A percentile compares a stretch with the other conserved stretches of the same genome.
phyloP scores from a whole-genome alignment of 2,888 invertebrate genomes.

The Clostera curtula region DNA sequence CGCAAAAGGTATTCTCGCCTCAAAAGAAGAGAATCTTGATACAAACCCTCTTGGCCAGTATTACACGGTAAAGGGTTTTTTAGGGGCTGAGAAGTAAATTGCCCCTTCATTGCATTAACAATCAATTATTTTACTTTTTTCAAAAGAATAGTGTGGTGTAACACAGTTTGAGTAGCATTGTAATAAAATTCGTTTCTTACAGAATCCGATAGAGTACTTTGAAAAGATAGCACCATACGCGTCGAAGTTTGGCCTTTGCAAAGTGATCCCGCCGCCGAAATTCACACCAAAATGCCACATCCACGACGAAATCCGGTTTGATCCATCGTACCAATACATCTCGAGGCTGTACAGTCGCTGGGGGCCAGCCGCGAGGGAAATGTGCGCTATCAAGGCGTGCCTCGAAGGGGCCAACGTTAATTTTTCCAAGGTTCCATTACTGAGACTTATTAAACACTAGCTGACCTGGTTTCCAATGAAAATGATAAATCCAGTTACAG shows the following conservation, averaged over 20 bases:
- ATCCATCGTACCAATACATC: constrained; percentile 92
- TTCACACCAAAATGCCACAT: constrained; percentile 87
- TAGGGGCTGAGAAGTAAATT: too few relatives aligned
- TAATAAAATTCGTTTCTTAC: constrained; percentile 19
- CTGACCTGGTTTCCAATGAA: too few relatives aligned
- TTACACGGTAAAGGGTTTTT: too few relatives aligned
- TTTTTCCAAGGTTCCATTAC: constrained; percentile 85
- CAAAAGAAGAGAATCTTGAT: too few relatives aligned
- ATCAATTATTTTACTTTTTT: too few relatives aligned
- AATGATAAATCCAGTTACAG: too few relatives aligned
- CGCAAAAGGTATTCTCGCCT: too few relatives aligned
- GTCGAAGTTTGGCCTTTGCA: constrained; percentile 88
- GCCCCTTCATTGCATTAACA: too few relatives aligned
- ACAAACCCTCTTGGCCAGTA: too few relatives aligned
- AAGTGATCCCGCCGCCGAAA: constrained; percentile 86
- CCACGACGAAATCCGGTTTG: constrained; percentile 89
- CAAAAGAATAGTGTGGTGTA: too few relatives aligned
- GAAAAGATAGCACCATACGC: constrained; percentile 85
- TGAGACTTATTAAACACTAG: constrained; percentile 44
- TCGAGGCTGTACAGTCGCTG: constrained; percentile 90
- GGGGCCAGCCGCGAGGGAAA: constrained; percentile 90
- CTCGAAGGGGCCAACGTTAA: constrained; percentile 84
- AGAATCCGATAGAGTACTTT: constrained; percentile 90
- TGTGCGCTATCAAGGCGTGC: constrained; percentile 89
- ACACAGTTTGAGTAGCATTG: too few relatives aligned